These are phyloP conservation scores for Globodera rostochiensis DNA, from an alignment of 1,140 invertebrate species.

Conservation along the genomic window DNA sequence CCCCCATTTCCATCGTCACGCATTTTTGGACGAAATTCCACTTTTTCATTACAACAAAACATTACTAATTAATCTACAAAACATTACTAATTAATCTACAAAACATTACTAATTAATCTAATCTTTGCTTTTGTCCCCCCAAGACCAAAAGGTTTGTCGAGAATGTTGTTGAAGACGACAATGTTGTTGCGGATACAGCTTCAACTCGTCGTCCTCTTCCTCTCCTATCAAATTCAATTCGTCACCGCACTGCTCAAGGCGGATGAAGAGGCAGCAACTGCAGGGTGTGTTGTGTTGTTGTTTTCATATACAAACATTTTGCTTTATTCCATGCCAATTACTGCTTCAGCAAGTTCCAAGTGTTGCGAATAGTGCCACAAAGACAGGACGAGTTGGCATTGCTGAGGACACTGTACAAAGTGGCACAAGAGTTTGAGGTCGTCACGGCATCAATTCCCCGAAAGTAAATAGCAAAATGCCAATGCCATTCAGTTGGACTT, in stretches of 20 bases:
- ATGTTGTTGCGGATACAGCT: conserved; percentile 6
- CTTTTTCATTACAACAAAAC: too few relatives aligned
- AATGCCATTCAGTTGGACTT: conserved; percentile 67
- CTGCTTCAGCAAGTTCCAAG: conserved; percentile 40
- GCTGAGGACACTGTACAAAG: conserved; percentile 41
- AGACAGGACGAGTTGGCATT: conserved; percentile 41
- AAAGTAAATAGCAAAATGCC: background rate
- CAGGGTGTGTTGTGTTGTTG: conserved; percentile 17
- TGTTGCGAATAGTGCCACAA: conserved; percentile 45
- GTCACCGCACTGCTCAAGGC: conserved; percentile 23
- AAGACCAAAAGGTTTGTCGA: too few relatives aligned
- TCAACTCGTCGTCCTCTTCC: background rate
- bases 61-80: too few relatives aligned
- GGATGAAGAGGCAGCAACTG: conserved; percentile 21
- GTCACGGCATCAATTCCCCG: background rate
- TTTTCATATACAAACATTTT: background rate
- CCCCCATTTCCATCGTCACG: too few relatives aligned
- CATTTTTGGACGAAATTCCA: too few relatives aligned
- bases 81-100: too few relatives aligned
- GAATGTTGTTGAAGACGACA: too few relatives aligned
- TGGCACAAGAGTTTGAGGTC: conserved; percentile 42
- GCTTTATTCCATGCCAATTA: too few relatives aligned
- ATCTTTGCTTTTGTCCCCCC: too few relatives aligned
- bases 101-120: too few relatives aligned
- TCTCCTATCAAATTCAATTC: conserved; percentile 7